Base-by-base conservation (phyloP, 2,888 invertebrate species). In the Bedellia somnulentella region DNA sequence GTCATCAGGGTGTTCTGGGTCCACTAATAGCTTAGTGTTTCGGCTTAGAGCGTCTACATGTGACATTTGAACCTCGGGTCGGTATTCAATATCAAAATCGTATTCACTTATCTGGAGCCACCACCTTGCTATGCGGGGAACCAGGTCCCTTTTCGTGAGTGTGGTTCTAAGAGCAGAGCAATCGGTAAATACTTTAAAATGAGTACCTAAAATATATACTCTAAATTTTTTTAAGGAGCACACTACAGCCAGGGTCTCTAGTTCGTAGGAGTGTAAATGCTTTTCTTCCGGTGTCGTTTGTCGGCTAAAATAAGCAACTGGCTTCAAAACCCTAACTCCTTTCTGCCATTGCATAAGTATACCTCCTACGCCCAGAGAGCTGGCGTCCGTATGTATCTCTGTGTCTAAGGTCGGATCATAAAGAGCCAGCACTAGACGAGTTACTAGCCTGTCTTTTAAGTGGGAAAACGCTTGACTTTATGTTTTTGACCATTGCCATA, bases 81-180 rank as follows among this genome's bases (percentile, higher is more conserved):
- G 32, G 37, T 52, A 52, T 37, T 50, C 43, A n/a, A 54, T 41
- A 5, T 29, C 33, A 30, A 40, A 52, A 30, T 45, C 33, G 27
- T 42, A 56, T 18, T 52, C 47, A 15, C 42, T 34, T 2, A 55
- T 31, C 23, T 44, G 37, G 5, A 54, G 23, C 26, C 46, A 45
- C 52, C 49, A 55, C 15, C 50, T 33, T 4, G 53, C 49, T 12
- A 55, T 46, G 27, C 45, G 39, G 1, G 48, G 40, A 6, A 43
- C 37, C 4, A 46, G 24, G 15, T 47, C 43, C 24, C 40, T 42
- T 35, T 50, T 52, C 4, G 35, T n/a, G n/a, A n/a, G n/a, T n/a
- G n/a, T n/a, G n/a, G n/a, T n/a, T n/a, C n/a, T n/a, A n/a, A n/a
- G n/a, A n/a, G n/a, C n/a, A n/a, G n/a, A n/a, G n/a, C n/a, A n/a